Percentiles rank a stretch among this genome's conserved stretches.
Evolutionary conservation across 2,113 vertebrate species (phyloP).

Genomic region (Charadrius vociferus): DNA sequence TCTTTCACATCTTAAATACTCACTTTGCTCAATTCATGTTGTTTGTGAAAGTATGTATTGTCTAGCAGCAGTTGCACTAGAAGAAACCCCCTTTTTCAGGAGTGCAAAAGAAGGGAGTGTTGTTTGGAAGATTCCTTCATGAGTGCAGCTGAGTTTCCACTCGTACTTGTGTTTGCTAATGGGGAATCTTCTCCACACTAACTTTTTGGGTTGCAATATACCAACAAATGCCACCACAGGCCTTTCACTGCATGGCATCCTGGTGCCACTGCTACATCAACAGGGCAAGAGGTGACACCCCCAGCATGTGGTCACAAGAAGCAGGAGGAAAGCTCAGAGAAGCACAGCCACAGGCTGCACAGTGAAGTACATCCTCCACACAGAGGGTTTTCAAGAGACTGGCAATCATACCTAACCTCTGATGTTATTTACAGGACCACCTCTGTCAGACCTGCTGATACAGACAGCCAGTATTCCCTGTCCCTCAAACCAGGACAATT

Average conservation of each 20-base stretch:
- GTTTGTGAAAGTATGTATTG: not conserved
- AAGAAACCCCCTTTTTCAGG: not conserved
- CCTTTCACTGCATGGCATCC: accelerated
- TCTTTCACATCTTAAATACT: conserved; percentile 63
- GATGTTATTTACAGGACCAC: not conserved
- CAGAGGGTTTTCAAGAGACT: accelerated
- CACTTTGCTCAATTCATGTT: not conserved
- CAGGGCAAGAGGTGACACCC: not conserved
- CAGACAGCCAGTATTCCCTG: not conserved
- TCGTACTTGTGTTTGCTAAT: accelerated
- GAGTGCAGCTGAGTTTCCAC: too few species aligned
- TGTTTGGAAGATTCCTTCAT: not conserved
- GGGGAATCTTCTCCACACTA: not conserved
- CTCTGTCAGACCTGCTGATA: not conserved
- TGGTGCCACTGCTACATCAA: not conserved
- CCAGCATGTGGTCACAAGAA: not conserved
- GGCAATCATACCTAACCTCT: not conserved
- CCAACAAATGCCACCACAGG: not conserved
- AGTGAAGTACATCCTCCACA: not conserved
- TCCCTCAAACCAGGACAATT: too few species aligned
- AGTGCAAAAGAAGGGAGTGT: not conserved
- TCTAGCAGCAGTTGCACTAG: not conserved
- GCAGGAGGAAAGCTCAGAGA: not conserved
- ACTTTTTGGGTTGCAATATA: not conserved
- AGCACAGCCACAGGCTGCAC: not conserved